These are phyloP conservation scores for Ctenosaura bakeri DNA, from an alignment of 2,797 vertebrate species.

Conservation along the genomic window DNA sequence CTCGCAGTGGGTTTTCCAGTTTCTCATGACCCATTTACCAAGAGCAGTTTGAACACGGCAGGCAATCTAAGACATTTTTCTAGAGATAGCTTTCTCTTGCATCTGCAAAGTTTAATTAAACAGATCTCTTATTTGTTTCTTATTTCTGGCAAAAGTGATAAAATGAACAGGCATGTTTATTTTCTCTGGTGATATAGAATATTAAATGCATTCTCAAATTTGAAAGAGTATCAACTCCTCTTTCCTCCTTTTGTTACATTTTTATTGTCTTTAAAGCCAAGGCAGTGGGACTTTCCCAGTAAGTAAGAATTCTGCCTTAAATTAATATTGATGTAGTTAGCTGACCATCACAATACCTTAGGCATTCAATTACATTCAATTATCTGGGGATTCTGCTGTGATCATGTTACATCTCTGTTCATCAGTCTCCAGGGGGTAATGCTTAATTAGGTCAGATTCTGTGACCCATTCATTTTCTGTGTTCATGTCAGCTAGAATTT, in stretches of 20 bases:
- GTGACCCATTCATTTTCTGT: conserved; percentile 24
- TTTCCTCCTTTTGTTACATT: background rate
- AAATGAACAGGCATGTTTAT: conserved; percentile 40
- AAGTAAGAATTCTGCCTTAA: conserved; percentile 36
- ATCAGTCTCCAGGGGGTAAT: conserved; percentile 29
- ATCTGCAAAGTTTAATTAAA: conserved; percentile 31
- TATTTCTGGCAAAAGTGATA: conserved; percentile 41
- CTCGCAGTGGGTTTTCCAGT: conserved; percentile 53
- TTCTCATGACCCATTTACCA: conserved; percentile 39
- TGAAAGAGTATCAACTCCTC: conserved; percentile 16
- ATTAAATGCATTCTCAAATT: conserved; percentile 21
- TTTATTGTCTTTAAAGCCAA: conserved; percentile 47
- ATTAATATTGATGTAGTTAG: conserved; percentile 44
- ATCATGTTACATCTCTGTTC: conserved; percentile 47
- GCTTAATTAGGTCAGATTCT: conserved; percentile 29
- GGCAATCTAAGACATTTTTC: conserved; percentile 45
- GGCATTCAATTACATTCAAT: conserved; percentile 31
- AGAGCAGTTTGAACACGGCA: conserved; percentile 18
- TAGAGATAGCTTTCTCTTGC: conserved; percentile 28
- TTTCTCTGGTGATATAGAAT: conserved; percentile 11
- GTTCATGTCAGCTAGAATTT: conserved; percentile 48
- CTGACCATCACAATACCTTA: conserved; percentile 22
- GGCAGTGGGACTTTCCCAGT: conserved; percentile 36
- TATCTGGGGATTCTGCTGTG: conserved; percentile 41
- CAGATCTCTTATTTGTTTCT: conserved; percentile 36